These are phyloP conservation scores for Aphodius granarius DNA, from an alignment of 2,888 invertebrate genomes.

Conservation along the genomic window DNA sequence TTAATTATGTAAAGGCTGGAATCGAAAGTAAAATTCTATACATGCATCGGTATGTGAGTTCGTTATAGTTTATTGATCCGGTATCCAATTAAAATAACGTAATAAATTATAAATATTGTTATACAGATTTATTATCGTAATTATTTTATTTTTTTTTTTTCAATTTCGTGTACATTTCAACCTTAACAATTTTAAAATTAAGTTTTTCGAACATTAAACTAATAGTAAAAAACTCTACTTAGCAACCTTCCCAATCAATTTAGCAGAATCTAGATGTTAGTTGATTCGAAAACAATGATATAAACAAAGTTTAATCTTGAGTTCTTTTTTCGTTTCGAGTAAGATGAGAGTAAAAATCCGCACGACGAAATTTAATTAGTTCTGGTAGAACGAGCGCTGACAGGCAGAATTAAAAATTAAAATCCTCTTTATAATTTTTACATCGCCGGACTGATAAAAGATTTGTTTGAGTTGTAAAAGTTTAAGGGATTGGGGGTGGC, in stretches of 20 bases:
- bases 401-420: conserved; percentile 49
- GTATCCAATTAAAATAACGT: not conserved
- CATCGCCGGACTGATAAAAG: conserved; percentile 49
- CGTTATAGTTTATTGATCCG: not conserved
- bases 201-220: too few relatives aligned
- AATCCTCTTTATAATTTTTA: conserved; percentile 49
- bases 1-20: not conserved
- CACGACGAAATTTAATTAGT: conserved; percentile 5
- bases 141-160: too few relatives aligned
- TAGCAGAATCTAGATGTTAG: too few relatives aligned
- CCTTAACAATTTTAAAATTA: too few relatives aligned
- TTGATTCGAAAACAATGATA: too few relatives aligned
- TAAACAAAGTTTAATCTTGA: too few relatives aligned
- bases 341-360: not conserved
- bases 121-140: not conserved
- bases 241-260: too few relatives aligned
- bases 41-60: not conserved
- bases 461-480: conserved; percentile 53
- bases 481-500: conserved; percentile 33
- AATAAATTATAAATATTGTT: not conserved
- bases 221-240: too few relatives aligned
- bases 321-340: not conserved
- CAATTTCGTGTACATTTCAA: too few relatives aligned
- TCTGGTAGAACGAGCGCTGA: conserved; percentile 33
- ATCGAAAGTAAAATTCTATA: not conserved